Evolutionary conservation across 2,113 vertebrate species (phyloP).

Genomic region (Bettongia penicillata): DNA sequence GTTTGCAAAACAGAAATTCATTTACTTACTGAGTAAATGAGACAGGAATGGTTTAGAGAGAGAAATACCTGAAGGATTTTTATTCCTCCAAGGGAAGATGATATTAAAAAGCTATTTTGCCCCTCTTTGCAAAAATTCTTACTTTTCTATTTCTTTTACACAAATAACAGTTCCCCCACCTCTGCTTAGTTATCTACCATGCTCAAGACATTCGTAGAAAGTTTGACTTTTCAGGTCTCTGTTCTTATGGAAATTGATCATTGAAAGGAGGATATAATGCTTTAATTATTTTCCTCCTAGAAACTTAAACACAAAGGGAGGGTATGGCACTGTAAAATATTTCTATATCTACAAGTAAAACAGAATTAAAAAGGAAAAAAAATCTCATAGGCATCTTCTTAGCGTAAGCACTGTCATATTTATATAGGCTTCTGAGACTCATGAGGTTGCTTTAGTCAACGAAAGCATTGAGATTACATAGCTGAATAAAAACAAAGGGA

Average conservation of each 20-base stretch:
- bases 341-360: constrained; percentile 47
- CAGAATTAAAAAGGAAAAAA: constrained; percentile 42
- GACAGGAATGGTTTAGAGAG: neutral
- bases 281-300: constrained; percentile 52
- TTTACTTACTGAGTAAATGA: neutral
- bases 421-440: constrained; percentile 27
- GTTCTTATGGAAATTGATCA: constrained; percentile 42
- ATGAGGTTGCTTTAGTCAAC: constrained; percentile 44
- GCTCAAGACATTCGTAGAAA: constrained; percentile 19
- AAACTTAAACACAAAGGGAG: constrained; percentile 59
- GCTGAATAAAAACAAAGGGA: no score
- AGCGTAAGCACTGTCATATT: neutral
- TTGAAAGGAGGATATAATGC: constrained; percentile 33
- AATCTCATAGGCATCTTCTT: neutral
- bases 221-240: constrained; percentile 15
- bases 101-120: neutral
- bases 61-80: neutral
- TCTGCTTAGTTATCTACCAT: neutral
- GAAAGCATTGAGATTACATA: neutral
- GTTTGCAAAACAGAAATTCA: constrained; percentile 12
- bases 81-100: neutral
- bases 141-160: constrained; percentile 17
- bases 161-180: constrained; percentile 6
- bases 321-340: constrained; percentile 21
- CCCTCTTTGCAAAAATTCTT: constrained; percentile 28